Evolutionary conservation across 2,888 invertebrate species (phyloP), one percentile per base, ranked within the genome.

Genomic region (Synanthedon andrenaeformis): DNA sequence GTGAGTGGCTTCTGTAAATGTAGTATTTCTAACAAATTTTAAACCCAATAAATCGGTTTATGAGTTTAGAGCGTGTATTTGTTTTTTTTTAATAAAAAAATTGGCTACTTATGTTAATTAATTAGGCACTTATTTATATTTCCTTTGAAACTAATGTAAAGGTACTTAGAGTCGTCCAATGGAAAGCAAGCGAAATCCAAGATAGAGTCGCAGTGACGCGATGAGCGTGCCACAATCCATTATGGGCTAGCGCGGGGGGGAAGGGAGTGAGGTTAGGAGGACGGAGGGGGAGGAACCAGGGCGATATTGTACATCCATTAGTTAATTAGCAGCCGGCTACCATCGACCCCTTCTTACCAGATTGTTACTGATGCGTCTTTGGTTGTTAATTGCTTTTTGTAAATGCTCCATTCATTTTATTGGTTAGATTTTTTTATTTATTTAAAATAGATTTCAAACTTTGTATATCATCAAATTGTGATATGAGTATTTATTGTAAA

Each of bases 171-270:
- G 49, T 23, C 42, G 51, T 53, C 51, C 52, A 53, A 55, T 58
- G 60, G 54, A 56, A 55, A 54, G 58, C 55, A 52, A 56, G 56
- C 60, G 65, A 76, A 80, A 82, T 77, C 77, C 67, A 80, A 83
- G 81, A 82, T 74, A 75, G 72, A 67, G 63, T 66, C 60, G 23
- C 35, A 35, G 55, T 52, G 55, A 45, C 54, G 66, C 62, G 66
- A 60, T 67, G 73, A 70, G 85, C 85, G 85, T 85, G 85, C 78
- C 68, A 67, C 79, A 74, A 80, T 80, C 82, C 85, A 85, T 86
- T 86, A 84, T 70, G 63, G 60, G 58, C 59, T 57, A 55, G 57
- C 57, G 55, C 58, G 61, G 59, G 61, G 65, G 59, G 61, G 54
- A 59, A 61, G 59, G 64, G 59, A 56, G 58, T 59, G 56, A 61